Base-by-base conservation (phyloP, 2,888 invertebrate genomes). In the Lordiphosa fenestrarum region DNA sequence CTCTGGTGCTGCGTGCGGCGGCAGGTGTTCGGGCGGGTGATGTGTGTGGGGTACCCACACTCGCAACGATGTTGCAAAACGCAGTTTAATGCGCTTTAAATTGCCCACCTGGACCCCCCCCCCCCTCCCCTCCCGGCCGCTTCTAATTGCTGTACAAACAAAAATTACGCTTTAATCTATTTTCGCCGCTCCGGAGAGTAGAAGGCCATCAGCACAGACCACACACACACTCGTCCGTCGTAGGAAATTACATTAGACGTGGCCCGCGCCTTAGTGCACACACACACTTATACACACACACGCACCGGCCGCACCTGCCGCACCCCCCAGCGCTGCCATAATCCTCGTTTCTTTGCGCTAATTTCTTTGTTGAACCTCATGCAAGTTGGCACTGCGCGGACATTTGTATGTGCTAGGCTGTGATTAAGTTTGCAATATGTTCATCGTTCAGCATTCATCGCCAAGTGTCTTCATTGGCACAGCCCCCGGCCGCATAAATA, bases 151-250 rank as follows among this genome's bases (percentile, higher is more conserved):
- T 80, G 69, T 85, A 73, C 86, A 85, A 85, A 85, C 84, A 84
- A 81, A 85, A 78, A 85, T 80, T 80, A 84, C 78, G 66, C 80
- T 86, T 85, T 85, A 81, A 81, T 81, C 80, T 85, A 69, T 81
- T 85, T 84, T 82, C 61, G 62, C 63, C 54, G 23, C 58, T 44
- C 36, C 15, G 7, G 42, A 50, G 58, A 52, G 65, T 60, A 39
- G 41, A 48, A 57, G 44, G 50, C 54, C 39, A 39, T 37, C 50
- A 52, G 39, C 41, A 49, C 65, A 47, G 42, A 49, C 52, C 60
- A 65, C 57, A 60, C 54, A 66, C 63, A 39, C 47, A 55, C 38
- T 44, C 50, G 63, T 19, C 19, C 19, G 19, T 47, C 53, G 86
- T 69, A 76, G 78, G 66, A 80, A 80, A 80, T 81, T 83, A 86